Evolutionary conservation across 2,113 vertebrate genomes (phyloP).

Genomic region (Plecturocebus donacophilus): DNA sequence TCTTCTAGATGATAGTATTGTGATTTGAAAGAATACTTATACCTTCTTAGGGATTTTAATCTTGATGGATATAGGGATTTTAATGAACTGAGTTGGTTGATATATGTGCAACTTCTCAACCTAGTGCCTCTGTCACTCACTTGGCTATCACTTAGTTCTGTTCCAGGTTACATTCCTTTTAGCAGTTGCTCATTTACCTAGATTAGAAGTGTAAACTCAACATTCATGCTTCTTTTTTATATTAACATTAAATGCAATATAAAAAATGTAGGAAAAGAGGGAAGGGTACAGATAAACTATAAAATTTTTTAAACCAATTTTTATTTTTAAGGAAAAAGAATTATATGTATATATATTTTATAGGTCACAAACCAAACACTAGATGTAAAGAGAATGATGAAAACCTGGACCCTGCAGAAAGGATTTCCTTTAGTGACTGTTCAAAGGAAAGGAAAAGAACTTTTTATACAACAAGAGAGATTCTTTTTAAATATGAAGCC

Average conservation of each 20-base stretch:
- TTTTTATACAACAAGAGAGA: slow-evolving; percentile 91
- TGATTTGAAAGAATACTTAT: neutral
- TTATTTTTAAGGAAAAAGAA: slow-evolving; percentile 27
- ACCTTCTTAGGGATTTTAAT: neutral
- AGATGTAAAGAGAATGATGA: slow-evolving; percentile 94
- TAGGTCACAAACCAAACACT: slow-evolving; percentile 86
- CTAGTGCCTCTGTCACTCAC: neutral
- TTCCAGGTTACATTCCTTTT: slow-evolving; percentile 29
- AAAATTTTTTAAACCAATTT: neutral
- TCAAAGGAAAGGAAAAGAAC: slow-evolving; percentile 84
- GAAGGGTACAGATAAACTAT: neutral
- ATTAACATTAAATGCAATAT: neutral
- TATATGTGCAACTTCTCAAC: neutral
- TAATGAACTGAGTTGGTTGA: neutral
- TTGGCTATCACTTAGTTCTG: neutral
- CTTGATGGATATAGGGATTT: neutral
- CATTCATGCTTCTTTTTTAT: neutral
- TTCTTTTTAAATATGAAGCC: slow-evolving; percentile 86
- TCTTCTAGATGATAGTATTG: neutral
- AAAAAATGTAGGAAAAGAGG: neutral
- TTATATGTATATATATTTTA: neutral
- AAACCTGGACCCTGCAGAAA: slow-evolving; percentile 94
- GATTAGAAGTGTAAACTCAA: slow-evolving; percentile 3
- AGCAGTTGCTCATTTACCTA: neutral
- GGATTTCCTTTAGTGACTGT: slow-evolving; percentile 96